A percentile compares a stretch with the other conserved stretches of the same genome.
phyloP scores from a whole-genome alignment of 2,797 vertebrate genomes.

The Gymnoscopelus microlampas region DNA sequence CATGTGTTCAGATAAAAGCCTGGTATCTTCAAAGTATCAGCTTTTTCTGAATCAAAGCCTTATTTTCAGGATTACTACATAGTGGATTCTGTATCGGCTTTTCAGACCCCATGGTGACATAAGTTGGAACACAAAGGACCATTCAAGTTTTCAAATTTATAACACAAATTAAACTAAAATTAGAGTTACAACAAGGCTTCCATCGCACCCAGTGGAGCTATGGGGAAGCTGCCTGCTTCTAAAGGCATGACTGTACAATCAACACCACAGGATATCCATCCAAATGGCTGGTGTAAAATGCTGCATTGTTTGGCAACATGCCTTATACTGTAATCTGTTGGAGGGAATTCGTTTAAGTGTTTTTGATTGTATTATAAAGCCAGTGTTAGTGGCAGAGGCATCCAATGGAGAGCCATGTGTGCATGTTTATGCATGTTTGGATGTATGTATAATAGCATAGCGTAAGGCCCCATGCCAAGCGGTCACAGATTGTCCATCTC shows the following conservation, averaged over 20 bases:
- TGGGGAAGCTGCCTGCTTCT: not conserved
- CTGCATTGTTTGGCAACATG: constrained; percentile 66
- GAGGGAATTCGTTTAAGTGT: constrained; percentile 54
- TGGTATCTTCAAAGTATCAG: constrained; percentile 37
- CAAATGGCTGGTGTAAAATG: constrained; percentile 62
- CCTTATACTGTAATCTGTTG: constrained; percentile 59
- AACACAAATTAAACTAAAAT: too few species aligned
- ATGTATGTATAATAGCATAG: constrained; percentile 32
- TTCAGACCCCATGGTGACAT: not conserved
- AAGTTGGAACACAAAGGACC: not conserved
- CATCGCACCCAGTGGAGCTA: not conserved
- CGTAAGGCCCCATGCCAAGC: constrained; percentile 52
- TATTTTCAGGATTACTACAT: not conserved
- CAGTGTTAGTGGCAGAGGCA: constrained; percentile 37
- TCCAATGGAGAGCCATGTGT: constrained; percentile 42
- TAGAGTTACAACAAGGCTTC: not conserved
- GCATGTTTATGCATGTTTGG: constrained; percentile 24
- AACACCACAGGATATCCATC: constrained; percentile 8
- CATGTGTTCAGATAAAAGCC: constrained; percentile 19
- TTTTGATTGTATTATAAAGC: not conserved
- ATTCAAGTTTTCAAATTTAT: too few species aligned
- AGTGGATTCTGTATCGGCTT: not conserved
- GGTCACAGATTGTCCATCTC: constrained; percentile 63
- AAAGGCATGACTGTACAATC: not conserved
- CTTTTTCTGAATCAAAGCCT: constrained; percentile 10